phyloP scores from a whole-genome alignment of 2,888 invertebrate genomes.

The Reticulitermes lucifugus region DNA sequence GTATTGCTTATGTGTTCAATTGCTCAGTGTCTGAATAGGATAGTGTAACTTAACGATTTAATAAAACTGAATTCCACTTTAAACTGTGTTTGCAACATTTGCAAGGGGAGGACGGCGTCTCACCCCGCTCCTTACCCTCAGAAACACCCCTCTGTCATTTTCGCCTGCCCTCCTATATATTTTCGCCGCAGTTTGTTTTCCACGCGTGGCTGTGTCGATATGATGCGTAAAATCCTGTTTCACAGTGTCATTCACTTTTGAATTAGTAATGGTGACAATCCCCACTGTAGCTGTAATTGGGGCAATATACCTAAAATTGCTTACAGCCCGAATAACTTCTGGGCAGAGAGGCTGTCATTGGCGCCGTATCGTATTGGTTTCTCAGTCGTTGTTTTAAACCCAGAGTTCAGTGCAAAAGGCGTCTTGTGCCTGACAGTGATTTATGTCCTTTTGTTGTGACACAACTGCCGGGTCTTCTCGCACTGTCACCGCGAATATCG shows the following conservation, averaged over 20 bases:
- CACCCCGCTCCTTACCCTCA: background rate
- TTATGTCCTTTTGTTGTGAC: slow-evolving; percentile 27
- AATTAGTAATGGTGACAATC: slow-evolving; percentile 15
- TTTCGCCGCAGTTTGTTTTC: background rate
- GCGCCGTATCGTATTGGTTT: background rate
- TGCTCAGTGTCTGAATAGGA: background rate
- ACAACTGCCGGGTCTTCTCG: slow-evolving; percentile 5
- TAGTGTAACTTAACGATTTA: background rate
- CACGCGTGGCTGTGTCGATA: slow-evolving; percentile 6
- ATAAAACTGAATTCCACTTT: background rate
- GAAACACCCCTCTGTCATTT: background rate
- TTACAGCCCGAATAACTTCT: background rate
- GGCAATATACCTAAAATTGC: slow-evolving; percentile 11
- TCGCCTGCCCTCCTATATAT: background rate
- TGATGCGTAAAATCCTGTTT: slow-evolving; percentile 12
- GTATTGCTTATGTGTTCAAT: background rate
- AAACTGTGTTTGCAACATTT: background rate
- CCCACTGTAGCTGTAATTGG: background rate
- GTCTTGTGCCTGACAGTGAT: slow-evolving; percentile 28
- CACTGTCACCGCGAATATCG: background rate
- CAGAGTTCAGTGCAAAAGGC: background rate
- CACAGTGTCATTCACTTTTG: slow-evolving; percentile 14
- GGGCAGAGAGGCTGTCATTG: background rate
- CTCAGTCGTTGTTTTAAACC: background rate
- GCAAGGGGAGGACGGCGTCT: background rate